Base-by-base conservation (phyloP, 2,113 vertebrate genomes). In the Psilopogon haemacephalus region DNA sequence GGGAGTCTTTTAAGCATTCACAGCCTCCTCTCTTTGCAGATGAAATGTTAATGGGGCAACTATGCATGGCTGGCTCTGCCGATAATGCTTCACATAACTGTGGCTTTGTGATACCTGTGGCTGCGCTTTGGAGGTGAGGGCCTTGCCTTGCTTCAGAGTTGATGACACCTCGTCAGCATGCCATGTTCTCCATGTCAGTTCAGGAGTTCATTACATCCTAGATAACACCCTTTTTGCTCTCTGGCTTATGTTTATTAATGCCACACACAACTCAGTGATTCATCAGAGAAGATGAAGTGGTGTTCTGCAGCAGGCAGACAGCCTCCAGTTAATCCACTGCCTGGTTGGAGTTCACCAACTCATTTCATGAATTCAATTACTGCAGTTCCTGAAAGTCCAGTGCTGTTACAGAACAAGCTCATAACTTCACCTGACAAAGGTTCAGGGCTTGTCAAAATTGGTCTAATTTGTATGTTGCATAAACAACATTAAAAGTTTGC, bases 191-290 rank as follows among this genome's bases (percentile, higher is more conserved):
- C 42, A 68, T 46, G 91, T 88, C 81, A 63, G 90, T 97, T 96
- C 88, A 90, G 79, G 93, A 97, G 94, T 95, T 97, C 94, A 96
- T 96, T 92, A 94, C 85, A 93, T 93, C 72, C 24, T 88, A 94
- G 84, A 70, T 78, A 94, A 87, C n/a, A 90, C 37, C 70, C 54
- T 68, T 90, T 85, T 67, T 90, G 72, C 87, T 95, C 90, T 71
- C 83, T 77, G 65, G 62, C 76, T 91, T 78, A 89, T 96, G 94
- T 96, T 97, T 97, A 97, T 97, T 95, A 97, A 95, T 93, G 83
- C 75, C 27, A 27, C 18, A 30, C 26, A 64, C 28, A 58, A 93
- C 8, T n/a, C 2, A 2, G 72, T 88, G 89, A 95, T 94, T 90
- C 96, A 92, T 69, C 86, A 86, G 88, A 56, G 85, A 92, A 81